Evolutionary conservation across 1,140 invertebrate species (phyloP).

Genomic region (Lethrus apterus): DNA sequence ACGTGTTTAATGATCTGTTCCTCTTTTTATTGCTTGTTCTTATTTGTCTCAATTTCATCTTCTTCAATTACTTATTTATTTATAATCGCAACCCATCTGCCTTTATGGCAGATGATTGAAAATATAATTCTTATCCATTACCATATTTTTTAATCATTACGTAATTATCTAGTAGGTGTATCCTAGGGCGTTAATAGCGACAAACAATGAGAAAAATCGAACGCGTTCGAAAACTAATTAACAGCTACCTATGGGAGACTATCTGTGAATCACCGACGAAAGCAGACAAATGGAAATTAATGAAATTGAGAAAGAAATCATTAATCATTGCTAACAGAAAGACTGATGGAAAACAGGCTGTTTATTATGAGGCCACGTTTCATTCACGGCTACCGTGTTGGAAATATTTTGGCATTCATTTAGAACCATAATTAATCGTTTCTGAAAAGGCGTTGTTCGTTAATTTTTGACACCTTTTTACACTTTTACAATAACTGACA

Average conservation of each 20-base stretch:
- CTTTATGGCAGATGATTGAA: too few species aligned
- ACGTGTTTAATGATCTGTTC: too few species aligned
- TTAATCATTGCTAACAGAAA: constrained; percentile 26
- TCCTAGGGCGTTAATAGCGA: not conserved
- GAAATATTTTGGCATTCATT: constrained; percentile 22
- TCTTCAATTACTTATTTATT: too few species aligned
- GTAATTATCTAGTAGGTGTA: too few species aligned
- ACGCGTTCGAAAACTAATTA: constrained; percentile 25
- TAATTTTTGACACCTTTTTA: too few species aligned
- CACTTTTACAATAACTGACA: not conserved
- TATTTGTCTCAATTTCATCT: too few species aligned
- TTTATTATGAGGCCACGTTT: constrained; percentile 15
- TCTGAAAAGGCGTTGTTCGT: not conserved
- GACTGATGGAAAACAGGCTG: constrained; percentile 24
- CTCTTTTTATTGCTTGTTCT: too few species aligned
- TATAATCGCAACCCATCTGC: too few species aligned
- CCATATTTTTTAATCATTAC: too few species aligned
- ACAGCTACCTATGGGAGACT: constrained; percentile 10
- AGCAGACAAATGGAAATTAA: constrained; percentile 33
- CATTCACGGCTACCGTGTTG: constrained; percentile 16
- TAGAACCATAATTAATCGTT: constrained; percentile 6
- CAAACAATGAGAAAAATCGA: constrained; percentile 8
- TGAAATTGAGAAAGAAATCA: constrained; percentile 29
- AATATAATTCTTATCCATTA: too few species aligned
- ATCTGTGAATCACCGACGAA: constrained; percentile 27